Percentiles rank a stretch among this genome's conserved stretches.
These are phyloP conservation scores for Cheilosia grossa DNA, from an alignment of 2,888 invertebrate genomes.

Conservation along the genomic window DNA sequence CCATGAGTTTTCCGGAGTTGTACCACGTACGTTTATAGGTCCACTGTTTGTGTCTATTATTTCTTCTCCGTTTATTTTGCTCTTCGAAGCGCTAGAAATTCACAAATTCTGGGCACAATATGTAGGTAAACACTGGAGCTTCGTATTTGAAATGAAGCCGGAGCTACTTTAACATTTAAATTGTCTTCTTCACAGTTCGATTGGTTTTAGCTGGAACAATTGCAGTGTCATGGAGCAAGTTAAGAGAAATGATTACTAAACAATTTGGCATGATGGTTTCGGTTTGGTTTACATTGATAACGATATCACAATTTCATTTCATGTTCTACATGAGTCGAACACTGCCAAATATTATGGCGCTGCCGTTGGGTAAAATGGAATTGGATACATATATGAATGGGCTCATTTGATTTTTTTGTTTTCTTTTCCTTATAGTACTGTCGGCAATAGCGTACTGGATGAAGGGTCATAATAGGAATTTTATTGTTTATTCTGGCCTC, in stretches of 20 bases:
- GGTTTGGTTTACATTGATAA: slow-evolving; percentile 92
- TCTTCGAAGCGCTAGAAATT: slow-evolving; percentile 87
- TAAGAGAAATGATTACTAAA: slow-evolving; percentile 89
- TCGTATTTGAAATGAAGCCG: neutral
- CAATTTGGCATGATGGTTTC: slow-evolving; percentile 91
- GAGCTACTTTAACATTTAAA: neutral
- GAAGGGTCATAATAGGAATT: slow-evolving; percentile 88
- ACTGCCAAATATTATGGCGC: slow-evolving; percentile 96
- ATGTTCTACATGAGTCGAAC: slow-evolving; percentile 98
- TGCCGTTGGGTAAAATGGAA: slow-evolving; percentile 91
- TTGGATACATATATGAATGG: slow-evolving; percentile 9
- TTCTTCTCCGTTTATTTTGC: slow-evolving; percentile 89
- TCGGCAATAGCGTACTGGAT: slow-evolving; percentile 94
- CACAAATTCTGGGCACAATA: slow-evolving; percentile 95
- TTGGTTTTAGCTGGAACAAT: slow-evolving; percentile 90
- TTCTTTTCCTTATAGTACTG: slow-evolving; percentile 88
- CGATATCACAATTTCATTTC: slow-evolving; percentile 97
- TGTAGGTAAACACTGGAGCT: slow-evolving; percentile 87
- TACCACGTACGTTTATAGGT: slow-evolving; percentile 97
- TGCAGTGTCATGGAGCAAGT: slow-evolving; percentile 88
- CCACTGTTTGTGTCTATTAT: slow-evolving; percentile 91
- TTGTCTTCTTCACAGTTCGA: slow-evolving; percentile 88
- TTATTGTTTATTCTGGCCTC: slow-evolving; percentile 93
- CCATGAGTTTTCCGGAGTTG: slow-evolving; percentile 98
- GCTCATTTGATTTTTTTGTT: slow-evolving; percentile 32